phyloP scores from a whole-genome alignment of 2,888 invertebrate genomes.

The Pristionchus entomophagus region DNA sequence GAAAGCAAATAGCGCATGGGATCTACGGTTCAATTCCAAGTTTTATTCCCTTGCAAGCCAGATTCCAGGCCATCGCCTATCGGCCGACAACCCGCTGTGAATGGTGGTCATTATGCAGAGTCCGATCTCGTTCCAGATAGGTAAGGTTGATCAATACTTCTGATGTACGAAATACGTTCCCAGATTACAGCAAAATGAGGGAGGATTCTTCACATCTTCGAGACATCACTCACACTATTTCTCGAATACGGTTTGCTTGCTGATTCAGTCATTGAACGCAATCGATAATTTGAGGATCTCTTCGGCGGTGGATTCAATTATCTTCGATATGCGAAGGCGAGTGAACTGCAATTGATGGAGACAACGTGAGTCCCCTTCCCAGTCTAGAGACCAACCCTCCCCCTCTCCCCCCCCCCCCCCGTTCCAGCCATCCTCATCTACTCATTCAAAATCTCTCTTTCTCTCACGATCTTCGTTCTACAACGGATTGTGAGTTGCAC shows the following conservation, averaged over 20 bases:
- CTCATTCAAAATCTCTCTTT: conserved; percentile 83
- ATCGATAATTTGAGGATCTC: conserved; percentile 52
- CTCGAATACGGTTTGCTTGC: conserved; percentile 56
- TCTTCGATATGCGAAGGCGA: conserved; percentile 65
- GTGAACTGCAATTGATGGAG: conserved; percentile 52
- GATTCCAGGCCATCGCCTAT: background rate
- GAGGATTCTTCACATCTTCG: conserved; percentile 51
- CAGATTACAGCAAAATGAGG: background rate
- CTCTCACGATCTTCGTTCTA: conserved; percentile 78
- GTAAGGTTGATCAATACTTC: background rate
- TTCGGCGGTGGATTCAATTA: conserved; percentile 63
- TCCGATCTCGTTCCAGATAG: conserved; percentile 49
- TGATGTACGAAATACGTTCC: background rate
- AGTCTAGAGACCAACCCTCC: background rate
- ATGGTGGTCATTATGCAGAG: conserved; percentile 52
- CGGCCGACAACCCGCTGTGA: background rate
- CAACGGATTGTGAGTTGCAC: conserved; percentile 75
- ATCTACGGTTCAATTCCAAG: conserved; percentile 26
- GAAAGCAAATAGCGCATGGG: conserved; percentile 45
- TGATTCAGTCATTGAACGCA: background rate
- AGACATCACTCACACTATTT: conserved; percentile 71
- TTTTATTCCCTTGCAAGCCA: background rate
- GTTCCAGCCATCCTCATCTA: conserved; percentile 75
- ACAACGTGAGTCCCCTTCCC: conserved; percentile 39
- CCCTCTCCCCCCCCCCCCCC: no score